phyloP scores from a whole-genome alignment of 2,888 invertebrate genomes.

The Polyommatus iphigenia region DNA sequence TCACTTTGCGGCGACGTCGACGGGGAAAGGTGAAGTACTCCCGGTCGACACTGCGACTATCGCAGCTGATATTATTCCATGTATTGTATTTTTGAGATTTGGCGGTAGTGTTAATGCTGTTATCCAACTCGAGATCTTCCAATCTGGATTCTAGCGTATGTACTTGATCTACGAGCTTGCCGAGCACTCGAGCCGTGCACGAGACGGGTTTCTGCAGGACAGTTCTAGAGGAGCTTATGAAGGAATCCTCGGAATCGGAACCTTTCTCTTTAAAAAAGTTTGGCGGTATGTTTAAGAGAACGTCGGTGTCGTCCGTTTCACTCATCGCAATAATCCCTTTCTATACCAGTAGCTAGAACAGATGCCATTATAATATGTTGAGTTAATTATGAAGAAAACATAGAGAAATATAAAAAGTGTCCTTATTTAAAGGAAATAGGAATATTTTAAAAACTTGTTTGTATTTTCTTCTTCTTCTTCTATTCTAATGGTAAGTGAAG shows the following conservation, averaged over 20 bases:
- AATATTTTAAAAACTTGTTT: background rate
- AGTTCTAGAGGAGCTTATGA: constrained; percentile 68
- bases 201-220: constrained; percentile 70
- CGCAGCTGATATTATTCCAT: constrained; percentile 62
- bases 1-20: constrained; percentile 59
- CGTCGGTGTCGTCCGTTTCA: constrained; percentile 89
- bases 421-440: background rate
- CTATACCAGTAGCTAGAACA: constrained; percentile 42
- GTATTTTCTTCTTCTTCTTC: background rate
- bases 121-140: constrained; percentile 63
- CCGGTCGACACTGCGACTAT: constrained; percentile 58
- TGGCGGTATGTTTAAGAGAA: constrained; percentile 88
- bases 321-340: constrained; percentile 65
- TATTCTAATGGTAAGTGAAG: no score
- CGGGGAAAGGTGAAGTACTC: constrained; percentile 70
- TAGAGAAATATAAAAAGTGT: background rate
- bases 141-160: constrained; percentile 81
- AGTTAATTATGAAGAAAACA: background rate
- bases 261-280: constrained; percentile 84
- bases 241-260: constrained; percentile 78
- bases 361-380: constrained; percentile 57
- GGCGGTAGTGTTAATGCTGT: constrained; percentile 56
- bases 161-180: constrained; percentile 82
- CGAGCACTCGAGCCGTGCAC: constrained; percentile 72
- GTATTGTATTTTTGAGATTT: constrained; percentile 49